Conservation (phyloP, 2,797 vertebrate genomes). For the Heteromormyrus szaboi region DNA sequence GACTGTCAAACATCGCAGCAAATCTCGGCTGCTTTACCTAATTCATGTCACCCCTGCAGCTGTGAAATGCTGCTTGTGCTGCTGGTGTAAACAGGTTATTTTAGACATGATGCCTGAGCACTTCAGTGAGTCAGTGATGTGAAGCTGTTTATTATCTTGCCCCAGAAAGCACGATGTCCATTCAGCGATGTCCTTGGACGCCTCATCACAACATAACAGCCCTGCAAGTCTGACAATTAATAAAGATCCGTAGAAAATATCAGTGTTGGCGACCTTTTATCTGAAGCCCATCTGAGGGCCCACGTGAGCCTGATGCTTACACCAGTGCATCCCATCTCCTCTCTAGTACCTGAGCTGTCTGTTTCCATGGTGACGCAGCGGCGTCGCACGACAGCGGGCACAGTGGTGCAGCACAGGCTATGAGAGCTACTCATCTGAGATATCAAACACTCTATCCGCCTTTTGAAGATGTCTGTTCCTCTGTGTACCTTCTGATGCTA, state of each 20-base stretch:
- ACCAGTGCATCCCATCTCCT: constrained; percentile 20
- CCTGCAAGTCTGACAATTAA: not conserved
- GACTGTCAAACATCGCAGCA: not conserved
- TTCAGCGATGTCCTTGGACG: not conserved
- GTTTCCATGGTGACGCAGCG: constrained; percentile 49
- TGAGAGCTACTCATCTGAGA: constrained; percentile 30
- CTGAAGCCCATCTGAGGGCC: not conserved
- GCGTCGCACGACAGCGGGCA: not conserved
- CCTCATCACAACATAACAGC: not conserved
- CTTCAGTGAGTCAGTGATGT: not conserved
- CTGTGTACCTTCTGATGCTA: not conserved
- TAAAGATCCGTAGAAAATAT: not conserved
- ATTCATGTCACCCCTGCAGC: not conserved
- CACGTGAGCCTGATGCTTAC: not conserved
- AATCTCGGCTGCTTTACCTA: not conserved
- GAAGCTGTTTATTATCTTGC: not conserved
- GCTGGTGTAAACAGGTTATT: not conserved
- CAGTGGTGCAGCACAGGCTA: constrained; percentile 21
- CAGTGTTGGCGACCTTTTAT: not conserved
- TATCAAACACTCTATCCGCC: not conserved
- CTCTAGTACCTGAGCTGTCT: constrained; percentile 25
- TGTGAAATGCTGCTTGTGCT: not conserved
- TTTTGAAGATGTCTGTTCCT: not conserved
- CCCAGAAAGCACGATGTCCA: not conserved
- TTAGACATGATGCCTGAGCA: not conserved